Percentiles rank a stretch among this genome's conserved stretches.
phyloP scores from a whole-genome alignment of 2,113 vertebrate species.

The Coreoperca whiteheadi region DNA sequence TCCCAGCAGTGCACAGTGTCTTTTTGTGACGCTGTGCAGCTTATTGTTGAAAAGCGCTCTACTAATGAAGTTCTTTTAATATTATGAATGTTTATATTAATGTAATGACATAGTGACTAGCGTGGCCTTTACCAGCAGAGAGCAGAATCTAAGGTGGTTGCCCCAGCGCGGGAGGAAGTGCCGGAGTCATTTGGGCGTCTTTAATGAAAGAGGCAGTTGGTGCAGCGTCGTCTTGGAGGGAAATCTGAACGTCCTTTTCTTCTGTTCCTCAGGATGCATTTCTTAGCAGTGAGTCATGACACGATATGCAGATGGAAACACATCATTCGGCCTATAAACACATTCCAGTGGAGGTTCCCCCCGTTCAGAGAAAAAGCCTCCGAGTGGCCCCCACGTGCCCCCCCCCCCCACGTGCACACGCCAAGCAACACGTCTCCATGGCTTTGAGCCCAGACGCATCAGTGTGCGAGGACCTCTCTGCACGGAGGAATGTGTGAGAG shows the following conservation, averaged over 20 bases:
- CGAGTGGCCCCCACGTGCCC: too few relatives aligned
- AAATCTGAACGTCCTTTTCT: constrained; percentile 42
- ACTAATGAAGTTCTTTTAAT: too few relatives aligned
- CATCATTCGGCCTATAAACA: constrained; percentile 15
- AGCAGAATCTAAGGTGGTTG: too few relatives aligned
- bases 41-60: too few relatives aligned
- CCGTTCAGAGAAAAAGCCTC: not conserved
- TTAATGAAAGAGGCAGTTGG: constrained; percentile 43
- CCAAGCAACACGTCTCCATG: constrained; percentile 17
- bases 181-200: not conserved
- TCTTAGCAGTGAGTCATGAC: constrained; percentile 57
- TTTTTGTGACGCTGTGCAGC: too few relatives aligned
- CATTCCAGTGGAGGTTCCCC: constrained; percentile 52
- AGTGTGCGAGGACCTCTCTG: constrained; percentile 33
- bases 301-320: constrained; percentile 46
- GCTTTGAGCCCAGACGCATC: too few relatives aligned
- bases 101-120: too few relatives aligned
- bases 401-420: constrained; percentile 21
- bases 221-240: constrained; percentile 27
- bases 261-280: constrained; percentile 45
- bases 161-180: too few relatives aligned
- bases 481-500: constrained; percentile 78
- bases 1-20: not conserved
- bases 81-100: too few relatives aligned
- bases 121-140: too few relatives aligned